Evolutionary conservation across 1,140 invertebrate species (phyloP).

Genomic region (Ips nitidus): DNA sequence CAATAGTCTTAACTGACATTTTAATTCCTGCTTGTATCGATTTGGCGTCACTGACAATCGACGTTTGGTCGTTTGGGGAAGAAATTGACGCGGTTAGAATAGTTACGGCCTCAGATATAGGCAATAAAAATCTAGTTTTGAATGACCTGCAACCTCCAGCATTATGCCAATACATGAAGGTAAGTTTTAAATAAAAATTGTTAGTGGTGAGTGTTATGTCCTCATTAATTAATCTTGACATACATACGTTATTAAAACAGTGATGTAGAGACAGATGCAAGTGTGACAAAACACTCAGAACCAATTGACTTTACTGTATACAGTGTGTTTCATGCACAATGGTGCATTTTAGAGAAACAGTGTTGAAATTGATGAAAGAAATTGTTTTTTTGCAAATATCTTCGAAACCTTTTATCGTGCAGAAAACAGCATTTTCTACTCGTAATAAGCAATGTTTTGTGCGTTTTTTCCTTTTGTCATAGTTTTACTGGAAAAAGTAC

Average conservation of each 20-base stretch:
- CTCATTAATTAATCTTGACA: slow-evolving; percentile 9
- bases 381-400: too few species aligned
- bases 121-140: slow-evolving; percentile 76
- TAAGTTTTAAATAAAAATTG: slow-evolving; percentile 48
- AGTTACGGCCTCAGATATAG: slow-evolving; percentile 85
- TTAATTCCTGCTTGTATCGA: slow-evolving; percentile 85
- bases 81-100: slow-evolving; percentile 80
- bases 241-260: slow-evolving; percentile 5
- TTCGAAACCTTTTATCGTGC: too few species aligned
- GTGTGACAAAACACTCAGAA: too few species aligned
- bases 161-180: slow-evolving; percentile 85
- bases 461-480: too few species aligned
- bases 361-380: too few species aligned
- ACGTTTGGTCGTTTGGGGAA: slow-evolving; percentile 84
- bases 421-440: too few species aligned
- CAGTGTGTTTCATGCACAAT: too few species aligned
- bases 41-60: slow-evolving; percentile 83
- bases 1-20: slow-evolving; percentile 83
- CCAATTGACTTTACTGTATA: too few species aligned
- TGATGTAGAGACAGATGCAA: too few species aligned
- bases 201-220: background rate
- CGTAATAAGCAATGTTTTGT: too few species aligned
- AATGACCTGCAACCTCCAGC: slow-evolving; percentile 87
- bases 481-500: too few species aligned
- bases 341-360: too few species aligned